Conservation (phyloP, 2,797 vertebrate species). For the Thunnus albacares region DNA sequence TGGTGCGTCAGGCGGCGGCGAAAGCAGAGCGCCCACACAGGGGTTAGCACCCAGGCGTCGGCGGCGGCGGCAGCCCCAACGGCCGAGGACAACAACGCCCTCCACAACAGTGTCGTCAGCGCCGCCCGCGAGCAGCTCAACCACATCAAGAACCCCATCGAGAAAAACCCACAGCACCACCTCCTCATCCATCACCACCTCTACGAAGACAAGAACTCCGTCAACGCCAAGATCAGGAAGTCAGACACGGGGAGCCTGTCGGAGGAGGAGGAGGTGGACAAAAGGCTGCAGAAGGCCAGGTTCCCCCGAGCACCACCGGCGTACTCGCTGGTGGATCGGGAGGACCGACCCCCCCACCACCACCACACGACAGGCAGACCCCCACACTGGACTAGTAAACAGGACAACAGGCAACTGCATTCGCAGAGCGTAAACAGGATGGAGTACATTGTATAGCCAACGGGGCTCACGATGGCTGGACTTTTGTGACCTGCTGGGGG, state of each 20-base stretch:
- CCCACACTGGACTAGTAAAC: constrained; percentile 92
- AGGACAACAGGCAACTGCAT: constrained; percentile 94
- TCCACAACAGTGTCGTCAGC: constrained; percentile 80
- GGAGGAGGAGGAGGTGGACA: constrained; percentile 89
- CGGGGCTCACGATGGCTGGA: background rate
- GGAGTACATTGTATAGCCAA: constrained; percentile 91
- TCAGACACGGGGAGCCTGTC: constrained; percentile 82
- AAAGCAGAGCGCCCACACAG: constrained; percentile 87
- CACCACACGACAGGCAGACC: constrained; percentile 79
- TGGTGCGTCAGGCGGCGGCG: constrained; percentile 90
- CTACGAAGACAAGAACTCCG: constrained; percentile 90
- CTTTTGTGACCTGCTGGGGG: background rate
- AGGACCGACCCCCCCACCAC: constrained; percentile 85
- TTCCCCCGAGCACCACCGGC: constrained; percentile 87
- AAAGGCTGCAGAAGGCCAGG: constrained; percentile 89
- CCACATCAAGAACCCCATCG: constrained; percentile 95
- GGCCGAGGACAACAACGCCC: constrained; percentile 84
- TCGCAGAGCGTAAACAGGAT: constrained; percentile 89
- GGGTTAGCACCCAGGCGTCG: constrained; percentile 46
- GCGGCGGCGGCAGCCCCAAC: constrained; percentile 51
- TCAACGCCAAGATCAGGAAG: constrained; percentile 91
- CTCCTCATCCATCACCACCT: constrained; percentile 83
- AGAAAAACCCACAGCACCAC: constrained; percentile 85
- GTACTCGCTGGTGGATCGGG: constrained; percentile 92
- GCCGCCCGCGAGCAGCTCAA: constrained; percentile 92